Conservation (phyloP, 92 coral and sea anemone genomes). For the Porites evermanni region DNA sequence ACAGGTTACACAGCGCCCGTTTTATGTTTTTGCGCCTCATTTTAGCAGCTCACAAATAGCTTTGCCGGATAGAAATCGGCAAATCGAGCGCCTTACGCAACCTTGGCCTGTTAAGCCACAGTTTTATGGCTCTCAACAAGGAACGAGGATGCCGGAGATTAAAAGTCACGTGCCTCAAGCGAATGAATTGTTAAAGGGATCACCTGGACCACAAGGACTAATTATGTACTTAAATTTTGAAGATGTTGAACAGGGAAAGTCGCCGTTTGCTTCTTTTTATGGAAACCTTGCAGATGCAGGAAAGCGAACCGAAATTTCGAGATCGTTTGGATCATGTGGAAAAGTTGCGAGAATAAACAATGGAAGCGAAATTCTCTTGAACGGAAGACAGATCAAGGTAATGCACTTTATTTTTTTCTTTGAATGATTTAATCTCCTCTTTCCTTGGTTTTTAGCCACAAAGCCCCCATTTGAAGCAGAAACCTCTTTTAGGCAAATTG, state of each 20-base stretch:
- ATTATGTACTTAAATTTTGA: constrained; percentile 81
- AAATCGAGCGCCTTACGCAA: neutral
- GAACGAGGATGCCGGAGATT: neutral
- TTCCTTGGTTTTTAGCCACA: too few relatives aligned
- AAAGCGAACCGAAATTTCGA: constrained; percentile 70
- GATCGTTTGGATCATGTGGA: constrained; percentile 75
- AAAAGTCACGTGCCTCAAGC: constrained; percentile 26
- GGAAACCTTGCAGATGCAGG: constrained; percentile 54
- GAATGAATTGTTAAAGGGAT: neutral
- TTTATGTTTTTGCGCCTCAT: neutral
- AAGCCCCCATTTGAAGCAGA: too few relatives aligned
- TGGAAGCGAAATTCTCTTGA: constrained; percentile 71
- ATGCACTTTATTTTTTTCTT: neutral
- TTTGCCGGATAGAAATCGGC: constrained; percentile 7
- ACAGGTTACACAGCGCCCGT: constrained; percentile 6
- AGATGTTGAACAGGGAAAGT: constrained; percentile 40
- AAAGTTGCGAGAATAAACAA: constrained; percentile 67
- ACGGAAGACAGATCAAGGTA: constrained; percentile 75
- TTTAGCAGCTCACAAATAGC: neutral
- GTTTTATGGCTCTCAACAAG: neutral
- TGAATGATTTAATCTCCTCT: too few relatives aligned
- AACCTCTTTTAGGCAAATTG: too few relatives aligned
- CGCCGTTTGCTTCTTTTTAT: constrained; percentile 37
- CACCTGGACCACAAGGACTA: constrained; percentile 48
- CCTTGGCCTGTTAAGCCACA: neutral